phyloP scores from a whole-genome alignment of 2,113 vertebrate species.

The Oriolus oriolus region DNA sequence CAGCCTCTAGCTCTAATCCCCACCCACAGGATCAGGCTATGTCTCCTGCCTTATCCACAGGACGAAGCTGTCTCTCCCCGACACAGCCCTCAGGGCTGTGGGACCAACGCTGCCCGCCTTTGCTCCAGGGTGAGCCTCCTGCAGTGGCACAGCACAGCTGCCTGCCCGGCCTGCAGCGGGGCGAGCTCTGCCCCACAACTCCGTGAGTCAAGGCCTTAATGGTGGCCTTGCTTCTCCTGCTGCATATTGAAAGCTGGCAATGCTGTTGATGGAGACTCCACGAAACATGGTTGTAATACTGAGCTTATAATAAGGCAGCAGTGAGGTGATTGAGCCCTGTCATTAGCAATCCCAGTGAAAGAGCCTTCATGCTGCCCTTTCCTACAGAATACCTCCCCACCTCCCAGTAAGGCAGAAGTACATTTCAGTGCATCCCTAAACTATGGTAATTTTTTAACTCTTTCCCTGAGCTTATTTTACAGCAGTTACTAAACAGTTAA shows the following conservation, averaged over 20 bases:
- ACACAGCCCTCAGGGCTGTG: neutral
- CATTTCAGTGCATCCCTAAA: neutral
- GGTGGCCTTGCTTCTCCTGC: neutral
- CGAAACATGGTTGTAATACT: neutral
- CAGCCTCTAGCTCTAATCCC: neutral
- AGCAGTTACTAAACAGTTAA: conserved; percentile 1
- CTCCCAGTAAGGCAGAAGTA: neutral
- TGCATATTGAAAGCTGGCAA: neutral
- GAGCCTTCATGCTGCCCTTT: neutral
- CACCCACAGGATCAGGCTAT: neutral
- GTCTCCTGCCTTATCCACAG: neutral
- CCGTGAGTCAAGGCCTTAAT: neutral
- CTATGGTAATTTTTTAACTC: neutral
- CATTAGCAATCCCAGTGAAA: neutral
- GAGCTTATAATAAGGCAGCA: neutral
- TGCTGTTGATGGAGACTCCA: neutral
- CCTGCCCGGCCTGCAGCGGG: neutral
- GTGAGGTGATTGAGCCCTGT: neutral
- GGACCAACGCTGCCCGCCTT: neutral
- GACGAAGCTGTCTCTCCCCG: neutral
- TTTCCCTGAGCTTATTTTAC: neutral
- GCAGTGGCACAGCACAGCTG: accelerated
- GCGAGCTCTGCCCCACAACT: neutral
- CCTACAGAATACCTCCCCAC: neutral
- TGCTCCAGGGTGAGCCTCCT: neutral